Evolutionary conservation across 2,888 invertebrate species (phyloP).

Genomic region (Microctonus brassicae): DNA sequence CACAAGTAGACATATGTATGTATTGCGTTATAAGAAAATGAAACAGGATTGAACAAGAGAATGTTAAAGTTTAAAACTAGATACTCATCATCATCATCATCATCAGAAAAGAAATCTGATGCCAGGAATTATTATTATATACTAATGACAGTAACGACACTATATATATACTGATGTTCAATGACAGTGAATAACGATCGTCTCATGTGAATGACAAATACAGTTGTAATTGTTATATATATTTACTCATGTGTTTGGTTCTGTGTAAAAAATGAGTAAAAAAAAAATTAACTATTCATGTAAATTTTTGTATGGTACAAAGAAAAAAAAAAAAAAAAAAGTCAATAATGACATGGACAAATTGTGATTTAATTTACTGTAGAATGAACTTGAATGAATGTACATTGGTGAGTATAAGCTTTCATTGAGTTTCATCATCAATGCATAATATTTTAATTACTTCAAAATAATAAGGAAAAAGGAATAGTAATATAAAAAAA

Average conservation of each 20-base stretch:
- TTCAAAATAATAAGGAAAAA: neutral
- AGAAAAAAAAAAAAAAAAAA: neutral
- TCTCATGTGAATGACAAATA: neutral
- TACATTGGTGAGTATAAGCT: neutral
- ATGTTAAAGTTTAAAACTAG: neutral
- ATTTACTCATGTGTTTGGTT: neutral
- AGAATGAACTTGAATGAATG: slow-evolving; percentile 1
- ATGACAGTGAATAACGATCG: slow-evolving; percentile 31
- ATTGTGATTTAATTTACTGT: slow-evolving; percentile 28
- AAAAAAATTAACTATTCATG: neutral
- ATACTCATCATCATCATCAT: too few species aligned
- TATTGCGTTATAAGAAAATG: slow-evolving; percentile 3
- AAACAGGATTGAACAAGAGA: slow-evolving; percentile 35
- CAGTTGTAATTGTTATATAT: neutral
- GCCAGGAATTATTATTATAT: slow-evolving; percentile 29
- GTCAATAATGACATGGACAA: slow-evolving; percentile 28
- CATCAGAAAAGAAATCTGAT: neutral
- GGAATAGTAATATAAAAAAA: neutral
- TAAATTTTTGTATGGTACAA: neutral
- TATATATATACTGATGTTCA: slow-evolving; percentile 29
- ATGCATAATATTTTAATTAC: slow-evolving; percentile 12
- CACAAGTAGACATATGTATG: slow-evolving; percentile 37
- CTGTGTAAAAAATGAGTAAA: neutral
- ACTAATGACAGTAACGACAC: slow-evolving; percentile 28
- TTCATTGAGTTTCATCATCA: slow-evolving; percentile 18